A percentile compares a stretch with the other conserved stretches of the same genome.
Evolutionary conservation across 2,888 invertebrate genomes (phyloP).

Genomic region (Octonoba sinensis): DNA sequence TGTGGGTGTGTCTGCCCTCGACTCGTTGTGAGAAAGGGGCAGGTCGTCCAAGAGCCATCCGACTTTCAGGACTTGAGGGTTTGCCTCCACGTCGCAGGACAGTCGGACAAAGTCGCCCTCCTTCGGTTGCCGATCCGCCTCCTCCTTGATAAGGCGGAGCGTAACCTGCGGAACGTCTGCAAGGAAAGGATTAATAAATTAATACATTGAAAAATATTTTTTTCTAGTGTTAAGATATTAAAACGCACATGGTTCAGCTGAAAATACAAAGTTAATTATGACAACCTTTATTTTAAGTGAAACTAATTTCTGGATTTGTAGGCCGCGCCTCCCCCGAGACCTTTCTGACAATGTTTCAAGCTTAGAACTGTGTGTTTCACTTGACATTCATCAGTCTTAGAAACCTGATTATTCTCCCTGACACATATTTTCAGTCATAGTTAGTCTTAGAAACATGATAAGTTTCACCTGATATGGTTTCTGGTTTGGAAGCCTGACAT

Average conservation of each 20-base stretch:
- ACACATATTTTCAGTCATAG: too few relatives aligned
- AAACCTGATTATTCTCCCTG: too few relatives aligned
- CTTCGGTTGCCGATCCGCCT: constrained; percentile 2
- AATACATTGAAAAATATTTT: background rate
- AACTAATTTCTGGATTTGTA: background rate
- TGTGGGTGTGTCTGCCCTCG: background rate
- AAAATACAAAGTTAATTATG: background rate
- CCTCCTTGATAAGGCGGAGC: constrained; percentile 19
- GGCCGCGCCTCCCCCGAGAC: too few relatives aligned
- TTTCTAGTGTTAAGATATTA: background rate
- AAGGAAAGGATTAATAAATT: background rate
- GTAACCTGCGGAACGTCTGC: constrained; percentile 22
- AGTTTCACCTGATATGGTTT: too few relatives aligned
- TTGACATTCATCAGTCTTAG: too few relatives aligned
- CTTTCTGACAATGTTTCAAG: too few relatives aligned
- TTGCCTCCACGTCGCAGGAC: constrained; percentile 22
- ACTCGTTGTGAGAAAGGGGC: constrained; percentile 11
- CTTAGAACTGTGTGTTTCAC: too few relatives aligned
- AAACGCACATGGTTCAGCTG: too few relatives aligned
- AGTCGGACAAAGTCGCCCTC: constrained; percentile 28
- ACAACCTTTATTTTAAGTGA: background rate
- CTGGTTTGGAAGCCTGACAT: too few relatives aligned
- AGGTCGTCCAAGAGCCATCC: constrained; percentile 22
- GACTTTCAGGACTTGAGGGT: constrained; percentile 8
- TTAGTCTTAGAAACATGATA: too few relatives aligned